Percentiles rank a stretch among this genome's conserved stretches.
Evolutionary conservation across 2,888 invertebrate genomes (phyloP).

Genomic region (Nephrocerus scutellatus): DNA sequence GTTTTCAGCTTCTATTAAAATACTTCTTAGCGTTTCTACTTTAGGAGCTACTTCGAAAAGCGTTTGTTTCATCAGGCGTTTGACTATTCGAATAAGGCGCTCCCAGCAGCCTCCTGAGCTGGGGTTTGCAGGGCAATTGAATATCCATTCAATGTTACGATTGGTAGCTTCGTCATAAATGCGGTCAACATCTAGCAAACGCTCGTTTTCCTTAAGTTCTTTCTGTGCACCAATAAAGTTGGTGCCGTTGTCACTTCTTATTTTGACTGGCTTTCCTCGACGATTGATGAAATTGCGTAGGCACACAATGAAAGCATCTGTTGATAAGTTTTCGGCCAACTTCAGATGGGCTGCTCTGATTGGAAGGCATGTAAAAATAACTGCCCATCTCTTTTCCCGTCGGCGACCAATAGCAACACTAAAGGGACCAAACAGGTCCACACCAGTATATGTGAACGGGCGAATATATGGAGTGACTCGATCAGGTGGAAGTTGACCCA

Average conservation of each 20-base stretch:
- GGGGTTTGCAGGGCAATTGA: too few relatives aligned
- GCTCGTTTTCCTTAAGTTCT: slow-evolving; percentile 2
- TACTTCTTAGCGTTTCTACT: too few relatives aligned
- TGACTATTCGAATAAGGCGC: too few relatives aligned
- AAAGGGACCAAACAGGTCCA: too few relatives aligned
- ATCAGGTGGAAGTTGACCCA: slow-evolving; percentile 18
- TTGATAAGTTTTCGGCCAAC: slow-evolving; percentile 8
- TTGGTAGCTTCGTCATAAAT: background rate
- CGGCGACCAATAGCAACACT: slow-evolving; percentile 14
- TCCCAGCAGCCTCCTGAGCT: too few relatives aligned
- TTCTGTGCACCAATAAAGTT: slow-evolving; percentile 17
- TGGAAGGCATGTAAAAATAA: slow-evolving; percentile 10
- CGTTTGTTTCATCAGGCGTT: too few relatives aligned
- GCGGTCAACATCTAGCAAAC: slow-evolving; percentile 4
- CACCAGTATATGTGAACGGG: slow-evolving; percentile 20
- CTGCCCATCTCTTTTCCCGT: slow-evolving; percentile 16
- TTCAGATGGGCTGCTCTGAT: slow-evolving; percentile 5
- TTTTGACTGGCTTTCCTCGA: slow-evolving; percentile 13
- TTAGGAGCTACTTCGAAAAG: too few relatives aligned
- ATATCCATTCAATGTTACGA: too few relatives aligned
- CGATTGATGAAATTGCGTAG: slow-evolving; percentile 18
- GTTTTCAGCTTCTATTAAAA: too few relatives aligned
- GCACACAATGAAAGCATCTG: slow-evolving; percentile 9
- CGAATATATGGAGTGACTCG: slow-evolving; percentile 16
- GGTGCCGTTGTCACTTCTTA: slow-evolving; percentile 19